Base-by-base conservation (phyloP, 2,888 invertebrate species). In the Therioaphis trifolii region DNA sequence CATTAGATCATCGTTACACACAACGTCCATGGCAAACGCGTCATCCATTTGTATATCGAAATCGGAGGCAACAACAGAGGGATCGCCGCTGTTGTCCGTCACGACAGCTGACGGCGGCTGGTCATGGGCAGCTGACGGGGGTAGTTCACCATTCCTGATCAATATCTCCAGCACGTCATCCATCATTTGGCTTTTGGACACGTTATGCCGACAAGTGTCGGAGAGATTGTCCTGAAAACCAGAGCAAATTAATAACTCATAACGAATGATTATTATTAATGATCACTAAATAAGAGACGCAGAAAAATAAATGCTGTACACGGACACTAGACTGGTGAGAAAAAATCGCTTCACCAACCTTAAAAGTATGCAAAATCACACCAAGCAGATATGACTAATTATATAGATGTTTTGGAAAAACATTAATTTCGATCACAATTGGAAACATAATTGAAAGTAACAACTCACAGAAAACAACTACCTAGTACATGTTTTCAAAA, bases 131-230 rank as follows among this genome's bases (percentile, higher is more conserved):
- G 96, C 96, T 87, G 96, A 96, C 12, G 96, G 93, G 0, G 97
- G 96, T 84, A 97, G 89, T 88, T 97, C 97, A 15, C 97, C 97
- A 88, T 96, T 96, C 88, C 96, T 94, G 68, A 97, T 96, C 18
- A 98, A 91, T 86, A 98, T 96, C 88, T 98, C 97, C 80, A 98
- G 90, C 0, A 98, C 96, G 89, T 98, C 97, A 88, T 96, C 96
- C 87, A 96, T 82, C 82, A 82, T 82, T 52, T 82, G 82, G 40
- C 72, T 82, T 71, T 82, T 82, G 52, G 82, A 82, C 94, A 80
- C 94, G 94, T 88, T 95, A 94, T 87, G 94, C 94, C 88, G 93
- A 93, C 43, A 91, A 88, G 88, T 49, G 24, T 82, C 72, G 4
- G 4, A 14, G 1, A 82, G 63, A 71, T 43, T 43, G 2, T 82